A percentile compares a stretch with the other conserved stretches of the same genome.
These are phyloP conservation scores for Platysteira castanea DNA, from an alignment of 2,113 vertebrate species.

Conservation along the genomic window DNA sequence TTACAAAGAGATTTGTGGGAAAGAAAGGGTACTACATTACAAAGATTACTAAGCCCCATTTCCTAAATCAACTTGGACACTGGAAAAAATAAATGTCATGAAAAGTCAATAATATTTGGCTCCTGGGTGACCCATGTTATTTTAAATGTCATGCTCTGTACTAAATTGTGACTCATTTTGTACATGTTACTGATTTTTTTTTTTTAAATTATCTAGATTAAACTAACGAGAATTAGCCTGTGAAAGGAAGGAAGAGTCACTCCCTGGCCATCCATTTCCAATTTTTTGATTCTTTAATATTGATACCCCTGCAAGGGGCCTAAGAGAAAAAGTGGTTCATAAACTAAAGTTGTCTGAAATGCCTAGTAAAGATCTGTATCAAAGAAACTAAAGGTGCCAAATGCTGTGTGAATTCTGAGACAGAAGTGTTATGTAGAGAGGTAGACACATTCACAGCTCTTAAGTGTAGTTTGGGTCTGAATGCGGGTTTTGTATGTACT, in stretches of 20 bases:
- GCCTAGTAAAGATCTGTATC: background rate
- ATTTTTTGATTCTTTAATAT: background rate
- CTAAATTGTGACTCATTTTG: slow-evolving; percentile 18
- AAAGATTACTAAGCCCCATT: background rate
- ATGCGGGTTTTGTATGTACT: background rate
- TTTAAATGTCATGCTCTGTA: slow-evolving; percentile 21
- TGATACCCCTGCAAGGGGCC: background rate
- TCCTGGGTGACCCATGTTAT: background rate
- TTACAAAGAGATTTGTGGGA: background rate
- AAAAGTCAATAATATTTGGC: slow-evolving; percentile 25
- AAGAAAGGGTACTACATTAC: background rate
- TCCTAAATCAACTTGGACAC: background rate
- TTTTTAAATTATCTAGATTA: background rate
- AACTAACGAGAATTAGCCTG: background rate
- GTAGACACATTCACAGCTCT: background rate
- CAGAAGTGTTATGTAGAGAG: background rate
- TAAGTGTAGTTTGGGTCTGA: background rate
- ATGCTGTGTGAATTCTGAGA: background rate
- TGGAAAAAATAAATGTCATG: slow-evolving; percentile 28
- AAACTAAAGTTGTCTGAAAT: background rate
- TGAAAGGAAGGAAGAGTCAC: background rate
- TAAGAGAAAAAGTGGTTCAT: background rate
- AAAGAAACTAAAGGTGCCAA: background rate
- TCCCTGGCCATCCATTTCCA: background rate
- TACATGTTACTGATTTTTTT: background rate